phyloP scores from a whole-genome alignment of 2,797 vertebrate genomes.

The Hippocampus kuda region DNA sequence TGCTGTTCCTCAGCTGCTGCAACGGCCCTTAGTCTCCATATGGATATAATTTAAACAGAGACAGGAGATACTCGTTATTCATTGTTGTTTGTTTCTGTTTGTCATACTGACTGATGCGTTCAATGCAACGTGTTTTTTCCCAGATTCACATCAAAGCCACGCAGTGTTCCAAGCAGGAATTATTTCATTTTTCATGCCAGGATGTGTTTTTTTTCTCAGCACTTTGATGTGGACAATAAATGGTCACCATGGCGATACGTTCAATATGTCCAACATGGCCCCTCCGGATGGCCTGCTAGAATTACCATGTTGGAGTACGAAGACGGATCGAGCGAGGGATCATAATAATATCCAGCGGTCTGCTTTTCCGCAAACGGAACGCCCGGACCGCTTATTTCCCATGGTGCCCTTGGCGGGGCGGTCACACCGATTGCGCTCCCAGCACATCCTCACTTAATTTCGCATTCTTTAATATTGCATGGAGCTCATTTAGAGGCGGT shows the following conservation, averaged over 20 bases:
- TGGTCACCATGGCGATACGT: slow-evolving; percentile 19
- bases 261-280: slow-evolving; percentile 23
- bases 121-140: not conserved
- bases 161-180: not conserved
- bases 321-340: slow-evolving; percentile 40
- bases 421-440: slow-evolving; percentile 45
- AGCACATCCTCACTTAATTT: slow-evolving; percentile 52
- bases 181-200: not conserved
- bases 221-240: slow-evolving; percentile 12
- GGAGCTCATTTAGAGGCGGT: slow-evolving; percentile 84
- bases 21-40: not conserved
- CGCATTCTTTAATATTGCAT: slow-evolving; percentile 92
- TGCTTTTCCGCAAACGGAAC: slow-evolving; percentile 27
- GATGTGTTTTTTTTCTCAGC: not conserved
- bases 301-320: slow-evolving; percentile 36
- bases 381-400: slow-evolving; percentile 65
- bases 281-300: slow-evolving; percentile 22
- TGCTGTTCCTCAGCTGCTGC: not conserved
- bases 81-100: not conserved
- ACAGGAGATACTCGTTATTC: not conserved
- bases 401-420: slow-evolving; percentile 58
- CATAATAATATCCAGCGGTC: slow-evolving; percentile 48
- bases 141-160: not conserved
- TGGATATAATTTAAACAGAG: not conserved
- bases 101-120: not conserved